phyloP scores from a whole-genome alignment of 2,797 vertebrate genomes.

The Limnodromus scolopaceus region DNA sequence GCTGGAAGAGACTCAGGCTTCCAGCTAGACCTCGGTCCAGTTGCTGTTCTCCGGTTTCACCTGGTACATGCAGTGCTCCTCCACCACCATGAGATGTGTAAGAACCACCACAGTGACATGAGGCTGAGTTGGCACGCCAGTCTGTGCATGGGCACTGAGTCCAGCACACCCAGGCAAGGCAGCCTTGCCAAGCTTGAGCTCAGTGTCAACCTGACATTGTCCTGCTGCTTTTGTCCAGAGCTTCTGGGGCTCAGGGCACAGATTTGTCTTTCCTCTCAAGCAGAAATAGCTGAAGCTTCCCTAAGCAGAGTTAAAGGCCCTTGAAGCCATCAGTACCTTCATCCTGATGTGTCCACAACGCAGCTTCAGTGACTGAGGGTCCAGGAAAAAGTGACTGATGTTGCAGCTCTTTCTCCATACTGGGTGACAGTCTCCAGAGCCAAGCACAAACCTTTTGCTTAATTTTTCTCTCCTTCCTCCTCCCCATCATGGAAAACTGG shows the following conservation, averaged over 20 bases:
- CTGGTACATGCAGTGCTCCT: too few relatives aligned
- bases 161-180: neutral
- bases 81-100: too few relatives aligned
- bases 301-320: neutral
- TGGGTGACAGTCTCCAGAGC: neutral
- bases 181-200: neutral
- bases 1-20: too few relatives aligned
- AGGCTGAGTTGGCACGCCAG: fast-evolving
- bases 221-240: neutral
- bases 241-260: neutral
- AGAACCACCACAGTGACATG: neutral
- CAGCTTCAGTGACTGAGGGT: neutral
- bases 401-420: neutral
- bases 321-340: neutral
- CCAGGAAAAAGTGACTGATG: neutral
- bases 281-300: neutral
- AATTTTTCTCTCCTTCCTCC: neutral
- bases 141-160: neutral
- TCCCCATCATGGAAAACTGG: neutral
- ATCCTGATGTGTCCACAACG: neutral
- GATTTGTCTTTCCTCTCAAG: neutral
- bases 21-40: too few relatives aligned
- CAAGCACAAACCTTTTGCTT: neutral
- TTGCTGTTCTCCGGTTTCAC: too few relatives aligned
- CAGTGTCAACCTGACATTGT: neutral